phyloP scores from a whole-genome alignment of 1,140 invertebrate species.

The Microplitis demolitor region DNA sequence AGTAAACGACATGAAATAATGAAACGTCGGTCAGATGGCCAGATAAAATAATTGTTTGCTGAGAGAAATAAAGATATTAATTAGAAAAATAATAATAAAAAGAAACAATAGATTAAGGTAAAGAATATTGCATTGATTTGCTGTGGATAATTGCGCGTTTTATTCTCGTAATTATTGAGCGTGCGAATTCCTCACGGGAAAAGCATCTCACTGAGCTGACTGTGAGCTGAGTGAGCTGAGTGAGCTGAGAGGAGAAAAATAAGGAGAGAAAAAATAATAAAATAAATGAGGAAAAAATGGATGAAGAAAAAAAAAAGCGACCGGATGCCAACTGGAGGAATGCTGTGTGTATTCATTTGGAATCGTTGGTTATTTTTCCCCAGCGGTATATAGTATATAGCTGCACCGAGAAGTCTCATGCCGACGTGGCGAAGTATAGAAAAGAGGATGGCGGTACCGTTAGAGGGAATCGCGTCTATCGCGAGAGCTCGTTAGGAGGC shows the following conservation, averaged over 20 bases:
- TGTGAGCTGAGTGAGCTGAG: no score
- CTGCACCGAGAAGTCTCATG: background rate
- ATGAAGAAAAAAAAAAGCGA: constrained; percentile 3
- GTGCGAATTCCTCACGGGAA: constrained; percentile 8
- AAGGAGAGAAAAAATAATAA: background rate
- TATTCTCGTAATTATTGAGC: constrained; percentile 7
- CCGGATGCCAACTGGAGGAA: constrained; percentile 14
- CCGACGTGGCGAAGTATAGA: background rate
- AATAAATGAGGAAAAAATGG: background rate
- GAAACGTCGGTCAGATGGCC: no score
- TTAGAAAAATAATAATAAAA: background rate
- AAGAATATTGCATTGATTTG: constrained; percentile 11
- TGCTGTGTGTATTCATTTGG: constrained; percentile 16
- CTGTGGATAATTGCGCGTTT: background rate
- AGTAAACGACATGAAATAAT: no score
- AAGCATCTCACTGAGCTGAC: background rate
- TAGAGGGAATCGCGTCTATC: constrained; percentile 22
- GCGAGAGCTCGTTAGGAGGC: constrained; percentile 25
- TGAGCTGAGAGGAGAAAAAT: background rate
- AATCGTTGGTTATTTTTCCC: constrained; percentile 11
- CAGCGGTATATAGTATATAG: no score
- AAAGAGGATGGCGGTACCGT: constrained; percentile 8
- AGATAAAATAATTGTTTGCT: no score
- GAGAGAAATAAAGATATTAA: background rate
- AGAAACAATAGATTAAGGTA: background rate